A percentile compares a stretch with the other conserved stretches of the same genome.
phyloP scores from a whole-genome alignment of 2,888 invertebrate genomes.

The Gryllus longicercus region DNA sequence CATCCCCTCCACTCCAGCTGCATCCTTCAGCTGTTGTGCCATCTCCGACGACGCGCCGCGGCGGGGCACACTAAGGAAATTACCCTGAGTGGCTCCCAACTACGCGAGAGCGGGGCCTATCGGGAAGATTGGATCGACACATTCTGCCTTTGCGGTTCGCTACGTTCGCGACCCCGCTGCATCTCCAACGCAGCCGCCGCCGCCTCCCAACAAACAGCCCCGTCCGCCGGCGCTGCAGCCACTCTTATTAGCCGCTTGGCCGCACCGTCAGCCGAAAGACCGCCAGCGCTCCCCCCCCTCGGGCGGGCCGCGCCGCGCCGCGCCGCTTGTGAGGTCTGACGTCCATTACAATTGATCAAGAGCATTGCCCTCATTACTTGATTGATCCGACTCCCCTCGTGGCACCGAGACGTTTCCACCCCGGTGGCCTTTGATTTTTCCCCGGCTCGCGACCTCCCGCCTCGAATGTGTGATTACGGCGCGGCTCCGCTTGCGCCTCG shows the following conservation, averaged over 20 bases:
- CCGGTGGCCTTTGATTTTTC: not conserved
- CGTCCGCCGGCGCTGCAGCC: not conserved
- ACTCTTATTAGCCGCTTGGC: not conserved
- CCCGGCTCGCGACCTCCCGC: not conserved
- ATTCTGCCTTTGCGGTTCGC: conserved; percentile 3
- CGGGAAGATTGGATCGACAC: conserved; percentile 24
- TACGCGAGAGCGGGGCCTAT: conserved; percentile 20
- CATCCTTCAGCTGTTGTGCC: too few species aligned
- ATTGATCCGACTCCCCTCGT: not conserved
- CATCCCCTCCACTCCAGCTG: too few species aligned
- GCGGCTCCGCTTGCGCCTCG: too few species aligned
- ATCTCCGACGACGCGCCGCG: too few species aligned
- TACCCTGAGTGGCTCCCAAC: conserved; percentile 28
- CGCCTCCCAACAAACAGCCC: not conserved
- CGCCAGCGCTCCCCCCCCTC: not conserved
- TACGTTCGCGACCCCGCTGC: not conserved
- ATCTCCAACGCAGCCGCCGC: not conserved
- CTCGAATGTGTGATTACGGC: not conserved
- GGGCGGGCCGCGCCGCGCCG: too few species aligned
- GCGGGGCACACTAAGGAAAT: conserved; percentile 27
- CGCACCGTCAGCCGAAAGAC: not conserved
- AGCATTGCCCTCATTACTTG: conserved; percentile 10
- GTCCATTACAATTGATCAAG: conserved; percentile 17
- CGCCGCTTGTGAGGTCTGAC: not conserved
- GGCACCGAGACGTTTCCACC: not conserved